Evolutionary conservation across 2,113 vertebrate species (phyloP).

Genomic region (Saguinus imperator): DNA sequence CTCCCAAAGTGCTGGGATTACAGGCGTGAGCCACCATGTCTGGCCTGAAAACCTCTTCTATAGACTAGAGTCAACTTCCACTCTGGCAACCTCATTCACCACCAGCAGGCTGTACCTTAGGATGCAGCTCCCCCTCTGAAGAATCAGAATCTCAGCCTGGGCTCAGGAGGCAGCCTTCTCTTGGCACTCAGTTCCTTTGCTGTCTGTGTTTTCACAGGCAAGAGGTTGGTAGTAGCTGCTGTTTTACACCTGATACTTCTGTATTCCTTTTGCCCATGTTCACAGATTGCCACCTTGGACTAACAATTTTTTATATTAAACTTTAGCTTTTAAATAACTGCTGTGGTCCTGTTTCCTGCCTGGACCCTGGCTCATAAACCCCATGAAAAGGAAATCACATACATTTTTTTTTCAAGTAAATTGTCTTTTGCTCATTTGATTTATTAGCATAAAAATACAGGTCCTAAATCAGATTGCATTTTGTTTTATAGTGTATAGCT

Average conservation of each 20-base stretch:
- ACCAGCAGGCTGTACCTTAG: not conserved
- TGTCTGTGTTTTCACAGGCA: not conserved
- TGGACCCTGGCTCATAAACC: not conserved
- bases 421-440: not conserved
- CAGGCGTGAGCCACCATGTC: not conserved
- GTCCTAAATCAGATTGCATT: not conserved
- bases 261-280: not conserved
- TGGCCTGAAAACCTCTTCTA: not conserved
- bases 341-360: not conserved
- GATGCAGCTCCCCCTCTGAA: not conserved
- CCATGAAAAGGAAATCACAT: not conserved
- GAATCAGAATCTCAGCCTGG: not conserved
- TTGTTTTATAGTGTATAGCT: constrained; percentile 28
- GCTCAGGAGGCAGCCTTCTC: not conserved
- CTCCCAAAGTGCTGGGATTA: not conserved
- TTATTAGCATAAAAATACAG: not conserved
- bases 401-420: not conserved
- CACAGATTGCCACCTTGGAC: not conserved
- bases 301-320: constrained; percentile 2
- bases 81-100: not conserved
- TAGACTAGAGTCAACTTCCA: not conserved
- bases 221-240: not conserved
- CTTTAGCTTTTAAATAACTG: not conserved
- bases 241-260: not conserved
- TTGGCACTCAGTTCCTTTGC: not conserved